A percentile compares a stretch with the other conserved stretches of the same genome.
Conservation (phyloP, 1,140 invertebrate species). For the Zaprionus nigranus region DNA sequence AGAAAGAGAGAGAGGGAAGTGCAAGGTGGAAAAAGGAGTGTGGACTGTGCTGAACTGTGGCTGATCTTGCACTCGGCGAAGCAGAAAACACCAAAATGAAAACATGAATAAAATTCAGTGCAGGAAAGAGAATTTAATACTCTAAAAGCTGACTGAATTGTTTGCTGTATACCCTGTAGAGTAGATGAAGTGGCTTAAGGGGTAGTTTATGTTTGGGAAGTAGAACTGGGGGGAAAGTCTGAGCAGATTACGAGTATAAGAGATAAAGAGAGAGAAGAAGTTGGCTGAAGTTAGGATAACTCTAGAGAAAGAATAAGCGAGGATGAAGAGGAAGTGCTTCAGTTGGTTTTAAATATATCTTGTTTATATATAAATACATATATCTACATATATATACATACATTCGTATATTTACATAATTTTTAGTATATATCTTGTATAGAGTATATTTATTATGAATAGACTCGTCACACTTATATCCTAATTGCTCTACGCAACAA, state of each 20-base stretch:
- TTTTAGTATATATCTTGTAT: too few species aligned
- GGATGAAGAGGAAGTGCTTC: too few species aligned
- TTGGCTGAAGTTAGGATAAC: background rate
- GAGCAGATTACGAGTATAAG: too few species aligned
- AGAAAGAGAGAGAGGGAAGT: background rate
- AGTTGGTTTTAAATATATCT: too few species aligned
- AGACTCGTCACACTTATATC: too few species aligned
- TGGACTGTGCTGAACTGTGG: conserved; percentile 53
- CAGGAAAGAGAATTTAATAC: conserved; percentile 19
- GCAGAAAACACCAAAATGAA: conserved; percentile 58
- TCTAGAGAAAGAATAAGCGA: background rate
- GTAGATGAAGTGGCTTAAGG: background rate
- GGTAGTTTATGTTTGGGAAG: background rate
- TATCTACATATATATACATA: too few species aligned
- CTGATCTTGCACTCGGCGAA: conserved; percentile 77
- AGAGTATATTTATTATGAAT: too few species aligned
- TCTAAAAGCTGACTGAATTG: conserved; percentile 16
- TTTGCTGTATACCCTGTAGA: background rate
- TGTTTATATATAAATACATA: too few species aligned
- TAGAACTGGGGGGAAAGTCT: rapidly evolving
- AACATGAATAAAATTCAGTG: conserved; percentile 41
- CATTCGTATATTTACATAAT: too few species aligned
- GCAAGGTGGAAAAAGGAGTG: background rate
- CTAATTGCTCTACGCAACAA: too few species aligned
- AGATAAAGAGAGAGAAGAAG: too few species aligned